Base-by-base conservation (phyloP, 2,113 vertebrate species). In the Uria aalge region DNA sequence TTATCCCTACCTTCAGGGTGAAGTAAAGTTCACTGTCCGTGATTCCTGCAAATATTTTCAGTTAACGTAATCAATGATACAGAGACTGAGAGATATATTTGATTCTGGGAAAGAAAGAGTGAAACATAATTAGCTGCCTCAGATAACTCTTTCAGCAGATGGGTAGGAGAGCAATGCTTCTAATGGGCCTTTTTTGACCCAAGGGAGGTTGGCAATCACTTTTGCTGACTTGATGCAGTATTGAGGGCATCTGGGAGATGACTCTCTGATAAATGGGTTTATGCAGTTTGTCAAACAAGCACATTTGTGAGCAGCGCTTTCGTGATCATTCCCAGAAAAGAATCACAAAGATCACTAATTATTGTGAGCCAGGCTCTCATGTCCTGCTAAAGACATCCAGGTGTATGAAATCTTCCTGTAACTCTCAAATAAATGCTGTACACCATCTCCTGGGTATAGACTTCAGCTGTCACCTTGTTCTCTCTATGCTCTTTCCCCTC, bases 121-220 rank as follows among this genome's bases (percentile, higher is more conserved):
- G 81, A 86, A 96, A 90, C 63, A 50, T 76, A 82, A 93, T 96
- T 90, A 96, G 36, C 50, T 88, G 74, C 62, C 73, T 91, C 45
- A 85, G 67, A 56, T 83, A 96, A 82, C 62, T 41, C 53, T 95
- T 95, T 85, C 84, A 90, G 81, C 93, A 95, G 92, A 92, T 92
- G 93, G 57, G 63, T 85, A 96, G 30, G n/a, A 92, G 17, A 85
- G n/a, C 90, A 82, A 8, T 73, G 78, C 17, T 79, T 73, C 85
- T 94, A 94, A 93, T 94, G 81, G 81, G 38, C n/a, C 67, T 90
- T 53, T 88, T 74, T 83, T 76, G 34, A 90, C 92, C 87, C 92
- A 88, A 29, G 87, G 78, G 85, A 94, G 41, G 17, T 16, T 40
- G 15, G 19, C 78, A 88, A 88, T 84, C 4, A 1, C 74, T 85